Base-by-base conservation (phyloP, 2,113 vertebrate species). In the Oreochromis spilurus region DNA sequence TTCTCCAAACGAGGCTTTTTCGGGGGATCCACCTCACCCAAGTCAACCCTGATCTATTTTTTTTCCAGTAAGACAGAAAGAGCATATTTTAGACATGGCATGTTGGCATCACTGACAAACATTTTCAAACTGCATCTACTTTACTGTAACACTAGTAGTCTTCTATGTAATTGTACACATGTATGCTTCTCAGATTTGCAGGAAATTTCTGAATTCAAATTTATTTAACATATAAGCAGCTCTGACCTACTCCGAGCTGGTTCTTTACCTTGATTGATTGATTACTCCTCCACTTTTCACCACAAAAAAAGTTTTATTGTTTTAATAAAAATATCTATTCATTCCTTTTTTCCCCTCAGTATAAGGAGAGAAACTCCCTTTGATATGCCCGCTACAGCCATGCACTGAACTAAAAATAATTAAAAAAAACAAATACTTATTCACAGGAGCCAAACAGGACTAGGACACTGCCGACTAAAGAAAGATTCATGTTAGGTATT, bases 1-100 rank as follows among this genome's bases (percentile, higher is more conserved):
- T 98, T 99, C 91, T 99, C 98, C 79, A 98, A 79, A 54, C 97
- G 97, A 43, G 97, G 96, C 87, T 99, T 99, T 94, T 99, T 99
- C 5, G 97, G 97, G 19, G 96, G 91, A 48, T 99, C 99, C 45
- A 87, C 97, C 82, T 99, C 98, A 36, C 55, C 11, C 2, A 93
- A 17, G 9, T 99, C 99, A 29, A 97, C 93, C 85, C 98, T 97
- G 13, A 97, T 94, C 98, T 99, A 67, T 92, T 84, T 67, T 31
- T 62, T 38, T 36, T 36, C 34, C 75, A 83, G 21, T 1, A 9
- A 55, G 16, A 26, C 3, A 85, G 40, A 38, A 14, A 83, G 17
- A 72, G 6, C 5, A 45, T 6, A 8, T 5, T 58, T 83, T 55
- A 14, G 10, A 65, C 7, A n/a, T 16, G 36, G 24, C n/a, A 21